Evolutionary conservation across 2,888 invertebrate species (phyloP), one percentile per base, ranked within the genome.

Genomic region (Hyalella azteca): DNA sequence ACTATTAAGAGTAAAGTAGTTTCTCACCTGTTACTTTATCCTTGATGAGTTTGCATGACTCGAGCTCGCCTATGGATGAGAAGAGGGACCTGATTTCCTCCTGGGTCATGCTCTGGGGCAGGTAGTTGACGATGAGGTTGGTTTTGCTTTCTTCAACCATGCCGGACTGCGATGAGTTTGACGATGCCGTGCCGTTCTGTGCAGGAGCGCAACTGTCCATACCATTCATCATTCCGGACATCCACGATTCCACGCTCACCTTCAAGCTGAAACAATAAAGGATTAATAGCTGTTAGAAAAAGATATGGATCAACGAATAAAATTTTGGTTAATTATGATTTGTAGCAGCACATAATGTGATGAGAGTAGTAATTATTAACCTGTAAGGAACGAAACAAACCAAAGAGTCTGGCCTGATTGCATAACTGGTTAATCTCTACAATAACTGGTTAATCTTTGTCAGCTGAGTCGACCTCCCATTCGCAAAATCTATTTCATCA

Each of bases 51-150:
- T 99, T 99, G 90, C 99, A 99, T 87, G 96, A 97, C 89, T 99
- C 99, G 85, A 99, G 97, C 89, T 98, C 98, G 81, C 99, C 99
- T 88, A 99, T 97, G 88, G 96, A 96, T 80, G 97, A 95, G 90
- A 99, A 99, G 79, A 99, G 91, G 81, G 97, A 96, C 85, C 98
- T 92, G 85, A 99, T 98, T 90, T 98, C 98, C 89, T 98, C 98
- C 90, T 99, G 98, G 80, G 97, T 97, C 99, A 99, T 99, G 86
- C 95, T 97, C 91, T 99, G 99, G 84, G 99, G 99, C 89, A 99
- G 92, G 90, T 99, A 99, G 91, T 99, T 99, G 88, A 99, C 98
- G 89, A 99, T 99, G 86, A 99, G 92, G 91, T 99, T 99, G 86
- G 98, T 99, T 91, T 96, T 95, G 87, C 95, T 95, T 91, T 97